Base-by-base conservation (phyloP, 1,140 invertebrate genomes). In the Drosophila punjabiensis region DNA sequence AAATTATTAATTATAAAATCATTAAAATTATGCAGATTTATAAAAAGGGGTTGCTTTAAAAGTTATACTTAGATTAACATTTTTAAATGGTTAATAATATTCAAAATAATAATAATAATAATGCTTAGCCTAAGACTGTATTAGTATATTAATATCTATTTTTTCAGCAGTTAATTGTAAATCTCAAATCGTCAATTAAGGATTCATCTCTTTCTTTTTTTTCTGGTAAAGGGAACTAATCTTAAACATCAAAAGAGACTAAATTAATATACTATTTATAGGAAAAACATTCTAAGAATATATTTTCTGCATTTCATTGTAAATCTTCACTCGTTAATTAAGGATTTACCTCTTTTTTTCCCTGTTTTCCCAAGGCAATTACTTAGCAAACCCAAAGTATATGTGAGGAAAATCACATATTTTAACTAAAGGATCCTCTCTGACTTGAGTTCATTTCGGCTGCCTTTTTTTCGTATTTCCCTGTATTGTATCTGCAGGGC, bases 401-500 rank as follows among this genome's bases (percentile, higher is more conserved):
- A 67, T 56, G 63, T 71, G 58, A 43, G 47, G 32, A 53, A 75
- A 74, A 78, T 50, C 58, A 60, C 63, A 65, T 45, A 68, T 62
- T 60, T 74, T 73, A 73, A 64, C 33, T 28, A n/a, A 62, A 52
- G 48, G 37, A 76, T 55, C 45, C 28, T 45, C 48, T 11, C 32
- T 8, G 13, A 66, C 30, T 53, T 53, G 30, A 35, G 35, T 39
- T 55, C 33, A 10, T 37, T 30, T 35, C 24, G 39, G 11, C 20
- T 60, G 55, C 20, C 43, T n/a, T 58, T 55, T 43, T 68, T 62
- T 16, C 10, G 33, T 24, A n/a, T 20, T 24, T 55, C 28, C n/a
- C 16, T 47, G 43, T 67, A 37, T 70, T 70, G 56, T 77, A 63
- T 74, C 69, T 74, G 56, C 56, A 37, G 77, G 82, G 82, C 82